A percentile compares a stretch with the other conserved stretches of the same genome.
phyloP scores from a whole-genome alignment of 2,888 invertebrate species.

The Plebejus argus region DNA sequence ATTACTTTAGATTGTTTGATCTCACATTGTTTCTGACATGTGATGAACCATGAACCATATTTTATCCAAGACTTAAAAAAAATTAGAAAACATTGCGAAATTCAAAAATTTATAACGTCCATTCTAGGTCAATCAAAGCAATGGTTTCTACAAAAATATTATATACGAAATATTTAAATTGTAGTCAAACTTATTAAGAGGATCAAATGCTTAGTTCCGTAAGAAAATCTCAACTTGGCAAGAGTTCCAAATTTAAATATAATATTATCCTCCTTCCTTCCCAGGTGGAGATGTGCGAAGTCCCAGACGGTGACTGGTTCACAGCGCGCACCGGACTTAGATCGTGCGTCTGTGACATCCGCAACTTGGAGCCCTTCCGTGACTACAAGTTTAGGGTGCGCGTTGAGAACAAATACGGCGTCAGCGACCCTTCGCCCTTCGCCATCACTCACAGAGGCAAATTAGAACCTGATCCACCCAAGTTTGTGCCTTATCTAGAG shows the following conservation, averaged over 20 bases:
- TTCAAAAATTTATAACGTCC: too few relatives aligned
- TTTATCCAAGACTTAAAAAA: too few relatives aligned
- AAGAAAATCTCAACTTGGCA: too few relatives aligned
- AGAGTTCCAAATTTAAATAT: neutral
- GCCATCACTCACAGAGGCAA: slow-evolving; percentile 90
- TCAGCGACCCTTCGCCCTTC: slow-evolving; percentile 97
- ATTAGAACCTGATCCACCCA: slow-evolving; percentile 89
- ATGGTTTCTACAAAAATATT: too few relatives aligned
- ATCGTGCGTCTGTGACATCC: slow-evolving; percentile 93
- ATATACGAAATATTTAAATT: too few relatives aligned
- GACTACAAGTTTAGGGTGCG: slow-evolving; percentile 97
- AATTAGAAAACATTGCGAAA: too few relatives aligned
- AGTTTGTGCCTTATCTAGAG: slow-evolving; percentile 88
- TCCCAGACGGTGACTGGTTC: slow-evolving; percentile 96
- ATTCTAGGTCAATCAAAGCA: too few relatives aligned
- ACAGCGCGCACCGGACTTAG: slow-evolving; percentile 91
- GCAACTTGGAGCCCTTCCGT: slow-evolving; percentile 93
- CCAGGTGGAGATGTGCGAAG: slow-evolving; percentile 93
- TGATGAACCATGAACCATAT: too few relatives aligned
- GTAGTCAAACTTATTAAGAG: too few relatives aligned
- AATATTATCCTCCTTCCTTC: neutral
- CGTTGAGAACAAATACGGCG: slow-evolving; percentile 97
- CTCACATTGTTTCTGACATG: too few relatives aligned
- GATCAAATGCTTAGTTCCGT: too few relatives aligned
- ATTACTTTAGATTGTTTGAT: too few relatives aligned